Evolutionary conservation across 2,797 vertebrate genomes (phyloP).

Genomic region (Rhinatrema bivittatum): DNA sequence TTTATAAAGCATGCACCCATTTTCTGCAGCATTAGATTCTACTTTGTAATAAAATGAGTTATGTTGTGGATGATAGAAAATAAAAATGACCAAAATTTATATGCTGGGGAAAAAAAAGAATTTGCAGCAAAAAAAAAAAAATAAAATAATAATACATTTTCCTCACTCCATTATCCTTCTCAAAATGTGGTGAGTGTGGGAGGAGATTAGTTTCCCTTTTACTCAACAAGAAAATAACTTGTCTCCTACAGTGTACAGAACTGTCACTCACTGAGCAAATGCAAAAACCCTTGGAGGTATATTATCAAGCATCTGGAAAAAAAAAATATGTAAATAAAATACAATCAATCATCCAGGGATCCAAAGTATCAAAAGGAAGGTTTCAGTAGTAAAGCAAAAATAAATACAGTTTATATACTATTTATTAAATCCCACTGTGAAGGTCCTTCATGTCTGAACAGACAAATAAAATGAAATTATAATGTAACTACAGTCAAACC

Average conservation of each 20-base stretch:
- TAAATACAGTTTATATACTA: too few relatives aligned
- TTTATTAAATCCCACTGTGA: too few relatives aligned
- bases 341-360: conserved; percentile 33
- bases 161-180: conserved; percentile 53
- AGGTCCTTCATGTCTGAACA: too few relatives aligned
- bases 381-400: too few relatives aligned
- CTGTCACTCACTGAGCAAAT: conserved; percentile 59
- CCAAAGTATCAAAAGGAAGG: too few relatives aligned
- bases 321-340: conserved; percentile 49
- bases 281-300: conserved; percentile 48
- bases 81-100: conserved; percentile 47
- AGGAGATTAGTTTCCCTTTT: conserved; percentile 58
- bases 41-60: conserved; percentile 26
- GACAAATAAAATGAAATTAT: too few relatives aligned
- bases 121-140: too few relatives aligned
- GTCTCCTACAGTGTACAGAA: conserved; percentile 56
- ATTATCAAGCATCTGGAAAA: conserved; percentile 41
- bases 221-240: conserved; percentile 58
- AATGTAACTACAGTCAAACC: too few relatives aligned
- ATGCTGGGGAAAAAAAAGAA: conserved; percentile 48
- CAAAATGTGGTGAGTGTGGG: conserved; percentile 55
- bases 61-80: conserved; percentile 24
- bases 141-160: conserved; percentile 59
- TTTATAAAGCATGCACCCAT: conserved; percentile 7
- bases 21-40: conserved; percentile 26